These are phyloP conservation scores for Enteromius radiatus DNA, from an alignment of 2,797 vertebrate genomes.

Conservation along the genomic window DNA sequence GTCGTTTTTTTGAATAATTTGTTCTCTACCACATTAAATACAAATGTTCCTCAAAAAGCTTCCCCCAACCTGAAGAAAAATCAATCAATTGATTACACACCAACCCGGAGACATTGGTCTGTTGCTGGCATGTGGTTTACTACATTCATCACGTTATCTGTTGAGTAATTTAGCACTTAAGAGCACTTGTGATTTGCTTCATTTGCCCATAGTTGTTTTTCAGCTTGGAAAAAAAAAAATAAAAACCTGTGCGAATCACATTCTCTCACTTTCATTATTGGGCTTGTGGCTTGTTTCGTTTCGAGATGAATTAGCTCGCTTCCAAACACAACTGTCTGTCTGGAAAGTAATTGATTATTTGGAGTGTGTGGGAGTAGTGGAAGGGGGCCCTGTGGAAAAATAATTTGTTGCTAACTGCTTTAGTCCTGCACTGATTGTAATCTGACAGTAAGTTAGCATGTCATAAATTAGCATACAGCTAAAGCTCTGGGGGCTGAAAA, in stretches of 20 bases:
- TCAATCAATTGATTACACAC: not conserved
- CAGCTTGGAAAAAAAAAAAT: not conserved
- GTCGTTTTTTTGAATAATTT: conserved; percentile 7
- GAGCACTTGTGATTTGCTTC: conserved; percentile 31
- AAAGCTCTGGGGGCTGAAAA: not conserved
- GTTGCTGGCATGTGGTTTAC: not conserved
- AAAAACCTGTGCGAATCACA: conserved; percentile 25
- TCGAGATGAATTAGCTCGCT: conserved; percentile 48
- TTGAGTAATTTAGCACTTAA: conserved; percentile 26
- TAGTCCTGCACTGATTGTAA: conserved; percentile 12
- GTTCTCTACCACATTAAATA: not conserved
- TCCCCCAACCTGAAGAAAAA: not conserved
- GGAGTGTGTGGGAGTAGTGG: conserved; percentile 17
- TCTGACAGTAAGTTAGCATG: conserved; percentile 19
- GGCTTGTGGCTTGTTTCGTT: conserved; percentile 37
- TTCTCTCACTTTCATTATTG: conserved; percentile 21
- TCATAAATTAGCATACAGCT: not conserved
- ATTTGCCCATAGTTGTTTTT: conserved; percentile 36
- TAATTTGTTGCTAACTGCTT: conserved; percentile 34
- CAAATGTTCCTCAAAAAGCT: not conserved
- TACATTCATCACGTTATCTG: conserved; percentile 24
- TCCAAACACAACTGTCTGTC: conserved; percentile 32
- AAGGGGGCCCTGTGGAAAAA: conserved; percentile 19
- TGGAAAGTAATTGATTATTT: conserved; percentile 41
- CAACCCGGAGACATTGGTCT: not conserved